Base-by-base conservation (phyloP, 2,797 vertebrate genomes). In the Acanthis flammea region DNA sequence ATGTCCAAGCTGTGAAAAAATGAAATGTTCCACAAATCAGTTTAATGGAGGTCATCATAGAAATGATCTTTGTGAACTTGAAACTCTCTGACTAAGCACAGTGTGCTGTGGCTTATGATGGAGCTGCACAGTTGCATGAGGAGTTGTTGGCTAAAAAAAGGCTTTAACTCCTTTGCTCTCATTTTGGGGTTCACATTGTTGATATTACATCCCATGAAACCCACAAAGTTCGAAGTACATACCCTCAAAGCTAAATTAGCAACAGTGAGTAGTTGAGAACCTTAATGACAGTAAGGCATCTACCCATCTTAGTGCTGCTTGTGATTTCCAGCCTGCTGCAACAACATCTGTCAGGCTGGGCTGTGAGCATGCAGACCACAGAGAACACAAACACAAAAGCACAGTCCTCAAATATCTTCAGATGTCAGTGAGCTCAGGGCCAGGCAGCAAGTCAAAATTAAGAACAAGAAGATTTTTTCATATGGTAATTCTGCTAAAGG, bases 11-110 rank as follows among this genome's bases (percentile, higher is more conserved):
- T 85, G 71, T 50, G 68, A 96, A 95, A 95, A 73, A 62, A 91
- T 85, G 86, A 83, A 93, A 87, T 45, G 58, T 93, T 94, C 80
- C 48, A 96, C 62, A 67, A 96, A 94, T 95, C 84, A 87, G n/a
- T 93, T 80, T 88, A 81, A 89, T 88, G 88, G 51, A 95, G 63
- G 77, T 92, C 78, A 80, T 78, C 45, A 78, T 5, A 95, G 90
- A 96, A 91, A 89, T 54, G 24, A 82, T 86, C 76, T 70, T 57
- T 68, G 53, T 75, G 85, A 95, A 68, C 88, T 71, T 81, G 72
- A 95, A 94, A 81, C 33, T 76, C 24, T 33, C 53, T 89, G 78
- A 67, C 42, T 62, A 86, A 80, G 76, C 58, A 86, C 2, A 0
- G 25, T 55, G 44, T 48, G 31, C 44, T 90, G 31, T 24, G 24